Base-by-base conservation (phyloP, 2,888 invertebrate genomes). In the Drosophila mercatorum region DNA sequence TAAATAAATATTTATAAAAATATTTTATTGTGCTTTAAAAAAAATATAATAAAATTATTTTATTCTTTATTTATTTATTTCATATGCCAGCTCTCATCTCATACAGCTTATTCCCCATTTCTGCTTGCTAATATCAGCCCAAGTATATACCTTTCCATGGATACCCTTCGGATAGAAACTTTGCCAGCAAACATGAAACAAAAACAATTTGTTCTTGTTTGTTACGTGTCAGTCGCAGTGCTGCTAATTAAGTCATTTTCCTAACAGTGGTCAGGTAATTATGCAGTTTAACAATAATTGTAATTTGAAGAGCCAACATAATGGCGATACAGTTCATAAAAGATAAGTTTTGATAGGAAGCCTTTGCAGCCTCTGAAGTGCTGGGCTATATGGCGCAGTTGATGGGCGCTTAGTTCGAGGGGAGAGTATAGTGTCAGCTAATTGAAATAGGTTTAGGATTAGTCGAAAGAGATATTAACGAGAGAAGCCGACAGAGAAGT, bases 161-260 rank as follows among this genome's bases (percentile, higher is more conserved):
- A 53, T 53, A 38, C 38, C 40, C 26, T 28, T 53, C n/a, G 1
- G 14, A 28, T 0, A 5, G 17, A 1, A 11, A 31, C n/a, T 31
- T 31, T n/a, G n/a, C n/a, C 31, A 14, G n/a, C n/a, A n/a, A 49
- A n/a, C 14, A 8, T 1, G 2, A 5, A 8, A 68, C 31, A 41
- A 43, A 41, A 70, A 56, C 43, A 44, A 26, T 40, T 55, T 40
- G 36, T 28, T 64, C 38, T 17, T 52, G 51, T 62, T 62, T 46
- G 55, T 40, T n/a, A 26, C 41, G 12, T 47, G 31, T 46, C 44
- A 28, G 28, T 26, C 31, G n/a, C 52, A 31, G 44, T 52, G 34
- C 17, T 2, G 44, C 38, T 34, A 62, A 44, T 61, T 34, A 31
- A 46, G 31, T 41, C 22, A 22, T n/a, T 14, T 7, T 11, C 36